These are phyloP conservation scores for Epicampocera succincta DNA, from an alignment of 2,888 invertebrate genomes.

Conservation along the genomic window DNA sequence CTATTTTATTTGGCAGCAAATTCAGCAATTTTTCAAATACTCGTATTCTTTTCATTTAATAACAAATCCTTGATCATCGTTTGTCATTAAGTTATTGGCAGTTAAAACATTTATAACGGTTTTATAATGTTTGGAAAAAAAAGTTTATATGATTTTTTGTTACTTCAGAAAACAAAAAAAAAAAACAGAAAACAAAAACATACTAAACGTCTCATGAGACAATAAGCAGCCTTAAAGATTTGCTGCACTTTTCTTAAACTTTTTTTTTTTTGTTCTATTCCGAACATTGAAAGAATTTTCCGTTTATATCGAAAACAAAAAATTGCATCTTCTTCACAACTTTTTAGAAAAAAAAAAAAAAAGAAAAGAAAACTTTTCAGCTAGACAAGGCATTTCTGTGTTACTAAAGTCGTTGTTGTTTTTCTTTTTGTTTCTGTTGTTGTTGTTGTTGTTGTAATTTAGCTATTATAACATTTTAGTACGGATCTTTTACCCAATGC, in stretches of 20 bases:
- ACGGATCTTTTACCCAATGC: conserved; percentile 66
- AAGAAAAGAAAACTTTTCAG: conserved; percentile 44
- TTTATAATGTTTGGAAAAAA: conserved; percentile 29
- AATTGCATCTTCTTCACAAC: conserved; percentile 64
- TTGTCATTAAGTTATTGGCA: conserved; percentile 68
- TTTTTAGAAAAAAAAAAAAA: conserved; percentile 36
- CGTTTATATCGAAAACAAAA: conserved; percentile 40
- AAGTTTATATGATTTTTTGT: conserved; percentile 32
- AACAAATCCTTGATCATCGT: conserved; percentile 56
- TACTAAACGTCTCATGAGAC: conserved; percentile 69
- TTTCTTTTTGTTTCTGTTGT: too few relatives aligned
- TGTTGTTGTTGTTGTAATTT: conserved; percentile 46
- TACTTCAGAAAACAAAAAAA: conserved; percentile 20
- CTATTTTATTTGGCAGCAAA: neutral
- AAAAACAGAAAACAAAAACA: too few relatives aligned
- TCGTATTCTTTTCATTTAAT: conserved; percentile 14
- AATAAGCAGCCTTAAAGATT: conserved; percentile 62
- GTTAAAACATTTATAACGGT: conserved; percentile 68
- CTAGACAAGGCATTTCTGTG: conserved; percentile 49
- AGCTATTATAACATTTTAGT: conserved; percentile 67
- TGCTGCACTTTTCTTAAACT: conserved; percentile 42
- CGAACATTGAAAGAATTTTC: conserved; percentile 56
- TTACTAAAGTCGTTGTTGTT: conserved; percentile 28
- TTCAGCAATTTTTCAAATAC: conserved; percentile 46
- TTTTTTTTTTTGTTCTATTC: conserved; percentile 7